Evolutionary conservation across 2,113 vertebrate species (phyloP), one percentile per base, ranked within the genome.

Genomic region (Mormoops blainvillei): DNA sequence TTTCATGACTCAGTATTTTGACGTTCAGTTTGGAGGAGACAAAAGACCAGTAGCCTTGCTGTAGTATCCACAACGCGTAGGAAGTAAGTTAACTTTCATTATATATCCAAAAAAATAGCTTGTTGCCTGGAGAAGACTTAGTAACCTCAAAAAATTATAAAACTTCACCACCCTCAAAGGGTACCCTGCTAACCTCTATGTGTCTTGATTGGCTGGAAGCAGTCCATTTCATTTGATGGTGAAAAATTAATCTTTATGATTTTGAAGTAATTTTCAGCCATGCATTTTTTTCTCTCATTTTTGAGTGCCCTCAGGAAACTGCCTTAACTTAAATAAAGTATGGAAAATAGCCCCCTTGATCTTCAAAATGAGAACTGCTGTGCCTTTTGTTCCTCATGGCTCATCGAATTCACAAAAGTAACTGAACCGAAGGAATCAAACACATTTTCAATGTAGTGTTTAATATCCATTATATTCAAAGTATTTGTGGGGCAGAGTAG

Each of bases 191-290:
- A 94, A 93, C 48, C 38, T 95, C 68, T 92, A 92, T 54, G 65
- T 87, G 50, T 61, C 61, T 94, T 94, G 36, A 95, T 74, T 94
- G 89, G 13, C 36, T 97, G 15, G 48, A 94, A 96, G 87, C 41
- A 81, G 8, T 78, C 52, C 73, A 84, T 91, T 97, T 90, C 45
- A 89, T 76, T 83, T 81, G 77, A 85, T 67, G 73, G 31, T 92
- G 85, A 96, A 94, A 97, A 73, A 86, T 94, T 96, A 94, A 97
- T 95, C 48, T 58, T 95, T 94, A 88, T 95, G 85, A 94, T 95
- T 96, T 94, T 91, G 68, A 97, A 96, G 56, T 96, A 61, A 96
- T 56, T 86, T 76, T 90, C 43, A 89, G 28, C 33, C 80, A 89
- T 73, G 50, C 15, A 81, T 92, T 92, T 96, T 90, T 92, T 52